These are phyloP conservation scores for Drosophila macrospina DNA, from an alignment of 2,888 invertebrate species.

Conservation along the genomic window DNA sequence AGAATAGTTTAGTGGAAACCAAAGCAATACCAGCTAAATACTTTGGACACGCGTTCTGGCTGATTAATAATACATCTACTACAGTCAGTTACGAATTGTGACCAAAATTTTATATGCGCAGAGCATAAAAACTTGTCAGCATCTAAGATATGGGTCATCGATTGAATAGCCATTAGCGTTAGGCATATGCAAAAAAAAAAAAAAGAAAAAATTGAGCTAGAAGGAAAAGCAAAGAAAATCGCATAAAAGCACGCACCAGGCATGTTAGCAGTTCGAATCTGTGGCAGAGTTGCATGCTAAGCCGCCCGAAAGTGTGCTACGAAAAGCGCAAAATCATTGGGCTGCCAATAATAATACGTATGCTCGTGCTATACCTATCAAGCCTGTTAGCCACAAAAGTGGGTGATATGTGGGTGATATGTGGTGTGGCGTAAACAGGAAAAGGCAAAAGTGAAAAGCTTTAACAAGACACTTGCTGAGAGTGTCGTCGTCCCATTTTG, in stretches of 20 bases:
- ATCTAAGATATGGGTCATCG: conserved; percentile 40
- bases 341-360: conserved; percentile 34
- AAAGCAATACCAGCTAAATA: not conserved
- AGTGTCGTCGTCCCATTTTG: conserved; percentile 39
- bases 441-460: conserved; percentile 34
- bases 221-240: conserved; percentile 32
- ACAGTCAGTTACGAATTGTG: conserved; percentile 16
- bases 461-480: conserved; percentile 43
- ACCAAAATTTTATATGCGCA: conserved; percentile 1
- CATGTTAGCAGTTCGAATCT: conserved; percentile 7
- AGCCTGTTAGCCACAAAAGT: conserved; percentile 5
- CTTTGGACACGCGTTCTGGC: not conserved
- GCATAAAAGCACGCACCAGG: conserved; percentile 41
- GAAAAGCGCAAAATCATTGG: conserved; percentile 43
- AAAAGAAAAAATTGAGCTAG: not conserved
- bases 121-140: conserved; percentile 30
- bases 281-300: conserved; percentile 24
- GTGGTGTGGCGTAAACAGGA: conserved; percentile 16
- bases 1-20: not conserved
- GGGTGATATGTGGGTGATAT: conserved; percentile 25
- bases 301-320: conserved; percentile 29
- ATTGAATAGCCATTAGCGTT: conserved; percentile 40
- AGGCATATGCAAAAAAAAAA: conserved; percentile 21
- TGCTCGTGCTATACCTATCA: not conserved
- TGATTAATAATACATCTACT: conserved; percentile 21